Evolutionary conservation across 2,797 vertebrate species (phyloP), one percentile per base, ranked within the genome.

Genomic region (Gambelia wislizenii): DNA sequence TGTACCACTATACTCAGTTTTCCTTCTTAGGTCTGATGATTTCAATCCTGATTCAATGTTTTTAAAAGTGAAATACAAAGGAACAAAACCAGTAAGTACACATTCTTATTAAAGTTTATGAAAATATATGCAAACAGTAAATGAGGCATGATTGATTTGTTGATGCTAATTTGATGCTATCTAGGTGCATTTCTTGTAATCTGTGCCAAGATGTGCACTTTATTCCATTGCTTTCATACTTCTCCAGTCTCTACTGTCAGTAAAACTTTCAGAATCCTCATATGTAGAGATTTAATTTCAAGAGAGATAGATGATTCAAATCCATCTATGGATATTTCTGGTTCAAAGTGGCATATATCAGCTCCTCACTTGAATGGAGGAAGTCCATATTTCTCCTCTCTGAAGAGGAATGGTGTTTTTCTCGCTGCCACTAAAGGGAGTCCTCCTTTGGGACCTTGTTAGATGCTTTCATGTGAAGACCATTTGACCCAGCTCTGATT

Each of bases 361-460:
- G 93, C 91, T 91, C 89, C 91, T 95, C 92, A 72, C 92, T 93
- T 89, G 59, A 82, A 92, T 92, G 85, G 85, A 36, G 87, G 94
- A 96, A 89, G 92, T 92, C 10, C 0, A 92, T 59, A 94, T 95
- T 93, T 74, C 16, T 95, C 93, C 93, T 94, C 90, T 95, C 94
- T 95, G 95, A 96, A 97, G 94, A 96, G 93, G 95, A 96, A 89
- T 85, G 4, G 59, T 95, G 93, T 95, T 96, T 96, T 95, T 92
- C 59, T 42, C 91, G 93, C 92, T 96, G 95, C 93, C 96, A 95
- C 96, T 96, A 97, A 97, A 96, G 94, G 89, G 86, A 94, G 92
- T 87, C 77, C 93, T 97, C 97, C 96, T 96, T 84, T 79, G 97
- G 97, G 97, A 97, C 95, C 96, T 97, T 97, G 97, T 97, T 97